Evolutionary conservation across 1,140 invertebrate genomes (phyloP), one percentile per base, ranked within the genome.

Genomic region (Eufriesea mexicana): DNA sequence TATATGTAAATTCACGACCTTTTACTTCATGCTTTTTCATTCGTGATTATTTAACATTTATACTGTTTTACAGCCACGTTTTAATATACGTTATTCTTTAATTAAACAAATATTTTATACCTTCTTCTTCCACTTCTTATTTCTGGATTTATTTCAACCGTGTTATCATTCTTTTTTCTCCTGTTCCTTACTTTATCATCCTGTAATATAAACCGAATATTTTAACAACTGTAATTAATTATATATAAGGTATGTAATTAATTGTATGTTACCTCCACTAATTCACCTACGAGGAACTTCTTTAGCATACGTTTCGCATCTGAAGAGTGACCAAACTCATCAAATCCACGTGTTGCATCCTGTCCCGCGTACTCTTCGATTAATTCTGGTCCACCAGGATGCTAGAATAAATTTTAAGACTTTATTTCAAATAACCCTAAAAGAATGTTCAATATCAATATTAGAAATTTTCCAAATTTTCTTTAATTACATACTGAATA

Each of bases 371-470:
- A 96, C 86, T 96, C 96, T 12, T 93, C 82, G 20, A 97, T 92
- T 6, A 95, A 89, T 28, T 96, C 96, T 0, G 78, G 81, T 7
- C 96, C 96, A 14, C 96, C 96, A 2, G 96, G 96, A 94, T 97
- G 96, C 96, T 96, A 85, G n/a, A 93, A 91, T 76, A 35, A 55
- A 49, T 35, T 64, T 61, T 4, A 18, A 49, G 35, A 45, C 0
- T 9, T 20, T 28, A 10, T 55, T 23, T 42, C 7, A 14, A 35
- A 4, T 23, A 35, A 2, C 35, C 4, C 4, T 35, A 35, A 35
- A n/a, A n/a, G n/a, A n/a, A n/a, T n/a, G n/a, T n/a, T n/a, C n/a
- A n/a, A n/a, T n/a, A n/a, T 70, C 6, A 28, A 70, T 20, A 5
- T 4, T 18, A 0, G 10, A 25, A 16, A n/a, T 70, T n/a, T 12